These are phyloP conservation scores for Phylloscopus trochiloides DNA, from an alignment of 2,113 vertebrate genomes.

Conservation along the genomic window DNA sequence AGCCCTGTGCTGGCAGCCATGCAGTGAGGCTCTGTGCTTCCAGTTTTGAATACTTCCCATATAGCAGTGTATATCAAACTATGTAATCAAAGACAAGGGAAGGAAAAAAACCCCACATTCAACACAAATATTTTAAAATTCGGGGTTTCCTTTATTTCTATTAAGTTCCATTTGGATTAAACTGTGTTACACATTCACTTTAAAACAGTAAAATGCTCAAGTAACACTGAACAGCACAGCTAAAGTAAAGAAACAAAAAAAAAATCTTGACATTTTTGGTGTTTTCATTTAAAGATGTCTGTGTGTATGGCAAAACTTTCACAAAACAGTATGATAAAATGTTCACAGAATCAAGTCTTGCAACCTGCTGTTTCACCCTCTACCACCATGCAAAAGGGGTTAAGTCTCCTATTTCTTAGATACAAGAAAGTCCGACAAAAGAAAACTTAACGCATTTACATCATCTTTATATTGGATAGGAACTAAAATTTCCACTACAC, in stretches of 20 bases:
- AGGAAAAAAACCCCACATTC: neutral
- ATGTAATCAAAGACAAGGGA: neutral
- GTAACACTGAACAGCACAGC: neutral
- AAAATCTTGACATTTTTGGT: neutral
- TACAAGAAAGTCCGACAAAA: neutral
- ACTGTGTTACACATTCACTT: neutral
- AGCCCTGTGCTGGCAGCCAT: neutral
- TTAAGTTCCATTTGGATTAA: neutral
- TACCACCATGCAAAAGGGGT: neutral
- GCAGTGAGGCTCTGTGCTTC: neutral
- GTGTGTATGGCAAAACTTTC: neutral
- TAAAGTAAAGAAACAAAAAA: neutral
- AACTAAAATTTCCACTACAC: neutral
- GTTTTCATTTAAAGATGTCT: neutral
- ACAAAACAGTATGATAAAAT: neutral
- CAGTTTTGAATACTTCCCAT: neutral
- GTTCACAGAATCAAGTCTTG: neutral
- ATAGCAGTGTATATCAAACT: neutral
- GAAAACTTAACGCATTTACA: neutral
- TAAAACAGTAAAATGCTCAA: neutral
- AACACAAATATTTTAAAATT: neutral
- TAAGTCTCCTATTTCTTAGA: neutral
- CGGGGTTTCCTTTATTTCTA: neutral
- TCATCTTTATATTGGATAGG: neutral
- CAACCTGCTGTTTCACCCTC: neutral